Conservation (phyloP, 2,888 invertebrate genomes). For the Ommatoiulus sabulosus region DNA sequence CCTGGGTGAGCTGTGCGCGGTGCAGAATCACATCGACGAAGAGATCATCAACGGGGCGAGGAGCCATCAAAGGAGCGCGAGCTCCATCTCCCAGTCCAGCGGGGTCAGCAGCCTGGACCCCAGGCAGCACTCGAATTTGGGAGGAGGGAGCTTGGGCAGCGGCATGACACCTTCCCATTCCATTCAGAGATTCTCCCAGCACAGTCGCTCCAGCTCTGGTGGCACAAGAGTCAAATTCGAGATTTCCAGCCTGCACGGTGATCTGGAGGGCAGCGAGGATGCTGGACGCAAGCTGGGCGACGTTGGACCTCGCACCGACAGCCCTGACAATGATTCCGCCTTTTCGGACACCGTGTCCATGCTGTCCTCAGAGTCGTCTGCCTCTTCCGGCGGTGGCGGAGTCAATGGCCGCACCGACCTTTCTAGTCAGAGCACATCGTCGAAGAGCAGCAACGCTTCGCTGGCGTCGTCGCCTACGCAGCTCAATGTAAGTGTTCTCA, state of each 20-base stretch:
- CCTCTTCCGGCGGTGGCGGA: constrained; percentile 83
- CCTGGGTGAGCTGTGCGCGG: constrained; percentile 92
- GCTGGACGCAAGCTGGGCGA: constrained; percentile 52
- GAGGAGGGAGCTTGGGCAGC: background rate
- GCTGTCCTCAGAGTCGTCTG: constrained; percentile 92
- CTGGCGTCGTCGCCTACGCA: constrained; percentile 62
- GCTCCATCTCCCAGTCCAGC: constrained; percentile 63
- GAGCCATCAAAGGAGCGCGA: constrained; percentile 63
- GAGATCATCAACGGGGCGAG: constrained; percentile 64
- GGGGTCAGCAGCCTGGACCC: constrained; percentile 59
- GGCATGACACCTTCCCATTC: constrained; percentile 56
- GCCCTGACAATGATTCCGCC: constrained; percentile 97
- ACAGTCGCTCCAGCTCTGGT: constrained; percentile 58
- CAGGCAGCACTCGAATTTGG: constrained; percentile 55
- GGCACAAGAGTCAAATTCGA: constrained; percentile 44
- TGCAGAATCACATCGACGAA: constrained; percentile 78
- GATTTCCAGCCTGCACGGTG: background rate
- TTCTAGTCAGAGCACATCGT: constrained; percentile 61
- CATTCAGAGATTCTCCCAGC: constrained; percentile 57
- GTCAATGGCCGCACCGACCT: constrained; percentile 54
- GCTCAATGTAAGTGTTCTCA: constrained; percentile 59
- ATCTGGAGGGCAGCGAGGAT: background rate
- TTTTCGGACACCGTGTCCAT: constrained; percentile 97
- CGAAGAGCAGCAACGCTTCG: constrained; percentile 62
- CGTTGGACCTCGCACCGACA: constrained; percentile 80